Evolutionary conservation across 2,888 invertebrate genomes (phyloP).

Genomic region (Scaptomyza polygonia): DNA sequence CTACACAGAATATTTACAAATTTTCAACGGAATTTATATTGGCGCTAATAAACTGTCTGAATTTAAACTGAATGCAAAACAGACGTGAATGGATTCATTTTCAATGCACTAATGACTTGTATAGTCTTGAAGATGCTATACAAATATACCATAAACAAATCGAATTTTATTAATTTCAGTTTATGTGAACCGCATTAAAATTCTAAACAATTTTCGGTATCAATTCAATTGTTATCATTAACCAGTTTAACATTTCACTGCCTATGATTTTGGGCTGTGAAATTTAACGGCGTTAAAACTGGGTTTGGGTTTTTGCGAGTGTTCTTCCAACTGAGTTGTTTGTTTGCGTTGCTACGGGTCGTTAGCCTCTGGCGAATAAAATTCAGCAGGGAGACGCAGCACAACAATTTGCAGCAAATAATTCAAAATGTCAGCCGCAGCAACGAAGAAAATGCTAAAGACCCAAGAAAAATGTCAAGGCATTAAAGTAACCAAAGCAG

Average conservation of each 20-base stretch:
- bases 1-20: conserved; percentile 3
- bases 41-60: conserved; percentile 20
- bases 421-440: conserved; percentile 77
- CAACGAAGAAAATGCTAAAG: conserved; percentile 55
- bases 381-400: conserved; percentile 30
- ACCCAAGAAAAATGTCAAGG: conserved; percentile 59
- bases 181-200: conserved; percentile 10
- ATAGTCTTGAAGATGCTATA: background rate
- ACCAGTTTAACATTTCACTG: conserved; percentile 44
- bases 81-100: conserved; percentile 48
- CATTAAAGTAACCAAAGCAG: conserved; percentile 40
- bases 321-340: conserved; percentile 37
- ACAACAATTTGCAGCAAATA: conserved; percentile 65
- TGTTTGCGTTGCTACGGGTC: conserved; percentile 54
- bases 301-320: background rate
- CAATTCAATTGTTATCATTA: conserved; percentile 55
- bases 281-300: conserved; percentile 27
- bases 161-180: conserved; percentile 24
- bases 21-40: conserved; percentile 3
- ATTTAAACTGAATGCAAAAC: conserved; percentile 19
- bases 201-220: conserved; percentile 47
- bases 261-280: conserved; percentile 35
- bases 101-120: conserved; percentile 27
- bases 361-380: conserved; percentile 46
- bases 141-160: conserved; percentile 15